phyloP scores from a whole-genome alignment of 2,888 invertebrate genomes.

The Trissoscelio sp. region DNA sequence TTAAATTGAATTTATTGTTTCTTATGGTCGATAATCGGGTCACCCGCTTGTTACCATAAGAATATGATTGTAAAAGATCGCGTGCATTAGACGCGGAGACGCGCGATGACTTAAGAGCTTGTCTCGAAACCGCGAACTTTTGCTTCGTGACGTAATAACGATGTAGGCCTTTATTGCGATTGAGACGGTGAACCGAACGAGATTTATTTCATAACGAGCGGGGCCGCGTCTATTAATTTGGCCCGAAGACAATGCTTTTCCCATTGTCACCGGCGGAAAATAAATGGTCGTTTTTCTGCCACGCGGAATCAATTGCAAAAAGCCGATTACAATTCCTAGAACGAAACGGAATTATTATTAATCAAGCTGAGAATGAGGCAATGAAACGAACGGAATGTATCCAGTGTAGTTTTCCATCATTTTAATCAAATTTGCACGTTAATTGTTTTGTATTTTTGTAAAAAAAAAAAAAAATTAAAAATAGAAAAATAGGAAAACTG shows the following conservation, averaged over 20 bases:
- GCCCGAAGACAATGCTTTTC: background rate
- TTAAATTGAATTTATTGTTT: background rate
- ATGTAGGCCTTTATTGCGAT: constrained; percentile 55
- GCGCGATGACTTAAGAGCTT: constrained; percentile 49
- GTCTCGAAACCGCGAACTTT: constrained; percentile 61
- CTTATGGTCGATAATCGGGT: constrained; percentile 19
- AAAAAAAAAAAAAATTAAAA: too few relatives aligned
- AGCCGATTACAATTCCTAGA: background rate
- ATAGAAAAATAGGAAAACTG: too few relatives aligned
- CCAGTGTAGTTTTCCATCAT: too few relatives aligned
- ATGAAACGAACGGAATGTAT: too few relatives aligned
- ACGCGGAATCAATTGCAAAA: constrained; percentile 26
- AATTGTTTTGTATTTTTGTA: too few relatives aligned
- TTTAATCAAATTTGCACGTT: too few relatives aligned
- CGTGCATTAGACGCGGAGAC: constrained; percentile 19
- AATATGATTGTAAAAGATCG: constrained; percentile 40
- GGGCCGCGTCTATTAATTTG: constrained; percentile 31
- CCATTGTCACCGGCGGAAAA: background rate
- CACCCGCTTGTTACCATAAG: constrained; percentile 16
- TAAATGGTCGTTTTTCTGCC: background rate
- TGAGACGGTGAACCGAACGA: constrained; percentile 50
- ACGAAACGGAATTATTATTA: constrained; percentile 2
- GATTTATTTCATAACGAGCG: constrained; percentile 53
- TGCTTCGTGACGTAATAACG: constrained; percentile 64
- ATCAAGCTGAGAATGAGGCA: constrained; percentile 4